Evolutionary conservation across 2,797 vertebrate genomes (phyloP), one percentile per base, ranked within the genome.

Genomic region (Micropoecilia bifurca): DNA sequence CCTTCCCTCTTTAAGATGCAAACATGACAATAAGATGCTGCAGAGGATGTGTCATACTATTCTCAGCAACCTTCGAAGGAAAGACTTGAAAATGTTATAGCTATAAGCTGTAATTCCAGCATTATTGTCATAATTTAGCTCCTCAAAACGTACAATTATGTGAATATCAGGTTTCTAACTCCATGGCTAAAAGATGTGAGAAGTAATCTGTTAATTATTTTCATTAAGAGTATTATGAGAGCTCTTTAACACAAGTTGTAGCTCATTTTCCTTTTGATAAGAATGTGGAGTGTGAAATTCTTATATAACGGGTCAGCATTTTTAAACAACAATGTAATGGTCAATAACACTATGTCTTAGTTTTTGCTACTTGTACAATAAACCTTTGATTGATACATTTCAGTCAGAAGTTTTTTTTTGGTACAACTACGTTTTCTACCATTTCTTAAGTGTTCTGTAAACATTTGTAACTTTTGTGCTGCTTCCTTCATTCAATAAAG

Each of bases 401-500:
- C 76, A 80, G 74, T 45, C 74, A 75, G 48, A 69, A 59, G 0
- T 87, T 91, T 92, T 80, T 33, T 63, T 91, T 93, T 88, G 82
- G 90, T 92, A 94, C 83, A 91, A 71, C 71, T 80, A 72, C 80
- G 80, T 91, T 94, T 95, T 91, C 86, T 93, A 93, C 79, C 88
- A 76, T 88, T 50, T 50, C 86, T 89, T 63, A 89, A 88, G 82
- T 90, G 86, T 90, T 92, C 85, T 87, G 83, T 92, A 88, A 89
- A 90, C 83, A 79, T 89, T 89, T 92, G 81, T 90, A 84, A 82
- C 83, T 73, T 88, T 90, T 91, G 85, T 91, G 82, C 85, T 87
- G 83, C 91, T 90, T 93, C 87, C 88, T 89, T 92, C 87, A 80
- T 88, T 91, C 86, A 95, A 89, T 93, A 93, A 94, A 95, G 68